Evolutionary conservation across 2,888 invertebrate genomes (phyloP), one percentile per base, ranked within the genome.

Genomic region (Lasioglossum malachurum): DNA sequence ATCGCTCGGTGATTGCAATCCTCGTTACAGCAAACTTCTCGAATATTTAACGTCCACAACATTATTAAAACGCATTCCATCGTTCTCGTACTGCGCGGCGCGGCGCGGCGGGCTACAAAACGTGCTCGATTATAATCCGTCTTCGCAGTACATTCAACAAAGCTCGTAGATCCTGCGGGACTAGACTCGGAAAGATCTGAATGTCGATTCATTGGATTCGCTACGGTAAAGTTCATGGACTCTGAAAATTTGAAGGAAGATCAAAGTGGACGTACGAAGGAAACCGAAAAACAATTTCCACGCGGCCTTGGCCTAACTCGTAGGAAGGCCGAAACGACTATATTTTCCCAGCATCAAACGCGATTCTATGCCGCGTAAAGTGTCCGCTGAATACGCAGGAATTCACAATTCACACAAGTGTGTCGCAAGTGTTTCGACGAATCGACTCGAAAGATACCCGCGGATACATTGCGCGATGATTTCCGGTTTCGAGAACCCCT

Each of bases 331-430:
- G 53, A 53, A 53, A 23, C 8, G 53, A 49, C 49, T 49, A 49
- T 8, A 49, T 7, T 49, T 49, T 2, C 23, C 23, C n/a, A 16
- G 19, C 35, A 3, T 67, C 35, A 23, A 78, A 79, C 77, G 8
- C 67, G 67, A 84, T 81, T 82, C 64, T 19, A 49, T 38, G 14
- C 31, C 27, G 14, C 31, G 12, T n/a, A 8, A 31, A 64, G 31
- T 4, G 69, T 38, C 38, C 27, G 27, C 12, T 64, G 81, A 82
- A 89, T 84, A 53, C 23, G 74, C 74, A 75, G 83, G 86, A 79
- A 78, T 86, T 75, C 78, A 83, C 90, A 91, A 90, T 93, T 92
- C n/a, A 93, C 93, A 92, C 91, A 94, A 94, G 94, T 94, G 89
- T 94, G 94, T 83, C 94, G 92, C 92, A n/a, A n/a, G n/a, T n/a